phyloP scores from a whole-genome alignment of 2,797 vertebrate species.

The Cygnus olor region DNA sequence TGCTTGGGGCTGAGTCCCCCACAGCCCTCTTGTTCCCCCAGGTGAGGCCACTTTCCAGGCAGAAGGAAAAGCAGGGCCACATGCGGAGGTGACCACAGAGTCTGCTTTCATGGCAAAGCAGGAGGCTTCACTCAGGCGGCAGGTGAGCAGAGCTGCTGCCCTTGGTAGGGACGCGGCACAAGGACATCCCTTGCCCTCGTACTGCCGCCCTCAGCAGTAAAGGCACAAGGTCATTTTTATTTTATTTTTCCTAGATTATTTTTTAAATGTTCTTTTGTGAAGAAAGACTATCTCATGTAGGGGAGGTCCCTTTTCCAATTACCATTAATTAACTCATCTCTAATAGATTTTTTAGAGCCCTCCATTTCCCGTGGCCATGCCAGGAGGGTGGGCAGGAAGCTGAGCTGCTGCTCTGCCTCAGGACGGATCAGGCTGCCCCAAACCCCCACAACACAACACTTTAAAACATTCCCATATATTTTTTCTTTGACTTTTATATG shows the following conservation, averaged over 20 bases:
- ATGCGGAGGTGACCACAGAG: rapidly evolving
- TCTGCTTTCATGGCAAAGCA: not conserved
- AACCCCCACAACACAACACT: not conserved
- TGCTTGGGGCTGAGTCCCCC: rapidly evolving
- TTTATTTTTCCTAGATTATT: not conserved
- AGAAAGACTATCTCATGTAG: not conserved
- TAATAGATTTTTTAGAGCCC: constrained; percentile 12
- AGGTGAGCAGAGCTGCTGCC: rapidly evolving
- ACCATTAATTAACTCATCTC: constrained; percentile 54
- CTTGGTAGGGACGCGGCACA: not conserved
- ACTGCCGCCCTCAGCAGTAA: not conserved
- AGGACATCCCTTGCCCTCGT: not conserved
- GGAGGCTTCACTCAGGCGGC: rapidly evolving
- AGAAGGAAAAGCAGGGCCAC: rapidly evolving
- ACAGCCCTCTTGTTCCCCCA: not conserved
- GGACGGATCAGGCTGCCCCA: not conserved
- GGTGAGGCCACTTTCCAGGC: not conserved
- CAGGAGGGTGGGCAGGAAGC: not conserved
- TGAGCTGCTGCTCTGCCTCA: not conserved
- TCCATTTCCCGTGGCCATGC: not conserved
- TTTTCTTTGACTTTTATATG: not conserved
- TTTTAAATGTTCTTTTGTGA: constrained; percentile 21
- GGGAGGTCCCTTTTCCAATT: constrained; percentile 54
- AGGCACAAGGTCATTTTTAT: not conserved
- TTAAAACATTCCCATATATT: not conserved